These are phyloP conservation scores for Odontamblyopus rebecca DNA, from an alignment of 2,797 vertebrate genomes.

Conservation along the genomic window DNA sequence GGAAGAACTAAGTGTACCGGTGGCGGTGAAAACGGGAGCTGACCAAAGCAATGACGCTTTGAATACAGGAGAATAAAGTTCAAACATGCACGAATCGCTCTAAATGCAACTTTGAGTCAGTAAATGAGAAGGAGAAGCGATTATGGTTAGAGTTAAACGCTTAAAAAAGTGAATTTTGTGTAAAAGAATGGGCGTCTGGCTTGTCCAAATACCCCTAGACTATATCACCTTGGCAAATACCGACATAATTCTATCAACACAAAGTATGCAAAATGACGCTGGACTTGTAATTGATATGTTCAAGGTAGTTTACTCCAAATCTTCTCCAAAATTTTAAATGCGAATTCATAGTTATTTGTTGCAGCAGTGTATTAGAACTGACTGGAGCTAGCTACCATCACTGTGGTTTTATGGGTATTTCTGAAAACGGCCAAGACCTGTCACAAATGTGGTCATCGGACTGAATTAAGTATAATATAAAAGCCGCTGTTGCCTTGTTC, in stretches of 20 bases:
- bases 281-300: not conserved
- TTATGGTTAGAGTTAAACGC: too few relatives aligned
- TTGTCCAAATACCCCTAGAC: not conserved
- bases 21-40: too few relatives aligned
- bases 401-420: not conserved
- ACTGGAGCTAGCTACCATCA: not conserved
- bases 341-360: not conserved
- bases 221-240: not conserved
- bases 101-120: too few relatives aligned
- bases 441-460: not conserved
- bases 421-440: not conserved
- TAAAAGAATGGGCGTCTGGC: not conserved
- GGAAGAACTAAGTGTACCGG: too few relatives aligned
- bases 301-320: not conserved
- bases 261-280: too few relatives aligned
- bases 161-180: too few relatives aligned
- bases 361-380: not conserved
- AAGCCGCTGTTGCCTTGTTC: not conserved
- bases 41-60: too few relatives aligned
- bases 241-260: too few relatives aligned
- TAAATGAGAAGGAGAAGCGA: too few relatives aligned
- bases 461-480: conserved; percentile 1
- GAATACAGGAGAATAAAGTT: too few relatives aligned
- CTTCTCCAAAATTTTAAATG: not conserved
- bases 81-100: too few relatives aligned